Evolutionary conservation across 2,113 vertebrate species (phyloP).

Genomic region (Scytalopus superciliaris): DNA sequence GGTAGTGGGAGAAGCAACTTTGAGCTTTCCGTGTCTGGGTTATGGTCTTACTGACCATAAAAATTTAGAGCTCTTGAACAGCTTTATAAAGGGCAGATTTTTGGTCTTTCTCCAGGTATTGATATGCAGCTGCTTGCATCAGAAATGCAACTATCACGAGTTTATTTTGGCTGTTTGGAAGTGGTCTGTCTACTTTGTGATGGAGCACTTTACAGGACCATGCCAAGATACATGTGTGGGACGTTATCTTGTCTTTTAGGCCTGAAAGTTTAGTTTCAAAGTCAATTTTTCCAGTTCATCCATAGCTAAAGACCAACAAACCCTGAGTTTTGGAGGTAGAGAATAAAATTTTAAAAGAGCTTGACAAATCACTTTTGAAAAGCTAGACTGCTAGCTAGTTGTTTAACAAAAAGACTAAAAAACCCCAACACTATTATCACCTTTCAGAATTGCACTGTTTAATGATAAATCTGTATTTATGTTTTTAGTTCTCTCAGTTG

Average conservation of each 20-base stretch:
- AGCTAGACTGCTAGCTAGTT: not conserved
- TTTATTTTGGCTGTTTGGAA: not conserved
- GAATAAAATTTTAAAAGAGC: not conserved
- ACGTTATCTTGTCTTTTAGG: not conserved
- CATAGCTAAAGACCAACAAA: not conserved
- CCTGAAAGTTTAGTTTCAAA: not conserved
- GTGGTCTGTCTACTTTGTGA: not conserved
- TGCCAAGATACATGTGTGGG: not conserved
- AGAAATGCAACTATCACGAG: not conserved
- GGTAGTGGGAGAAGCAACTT: not conserved
- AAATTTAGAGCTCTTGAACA: not conserved
- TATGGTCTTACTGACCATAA: not conserved
- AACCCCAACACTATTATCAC: accelerated
- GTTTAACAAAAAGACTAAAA: not conserved
- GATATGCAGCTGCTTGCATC: not conserved
- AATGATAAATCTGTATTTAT: not conserved
- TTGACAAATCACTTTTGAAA: not conserved
- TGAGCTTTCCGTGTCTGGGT: not conserved
- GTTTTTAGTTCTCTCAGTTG: not conserved
- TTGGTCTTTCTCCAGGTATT: not conserved
- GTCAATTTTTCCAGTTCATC: not conserved
- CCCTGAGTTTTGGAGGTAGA: not conserved
- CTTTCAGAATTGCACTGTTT: not conserved
- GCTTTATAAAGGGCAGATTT: not conserved
- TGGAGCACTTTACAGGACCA: not conserved